A percentile compares a stretch with the other conserved stretches of the same genome.
phyloP scores from a whole-genome alignment of 2,113 vertebrate genomes.

The Heloderma charlesbogerti region DNA sequence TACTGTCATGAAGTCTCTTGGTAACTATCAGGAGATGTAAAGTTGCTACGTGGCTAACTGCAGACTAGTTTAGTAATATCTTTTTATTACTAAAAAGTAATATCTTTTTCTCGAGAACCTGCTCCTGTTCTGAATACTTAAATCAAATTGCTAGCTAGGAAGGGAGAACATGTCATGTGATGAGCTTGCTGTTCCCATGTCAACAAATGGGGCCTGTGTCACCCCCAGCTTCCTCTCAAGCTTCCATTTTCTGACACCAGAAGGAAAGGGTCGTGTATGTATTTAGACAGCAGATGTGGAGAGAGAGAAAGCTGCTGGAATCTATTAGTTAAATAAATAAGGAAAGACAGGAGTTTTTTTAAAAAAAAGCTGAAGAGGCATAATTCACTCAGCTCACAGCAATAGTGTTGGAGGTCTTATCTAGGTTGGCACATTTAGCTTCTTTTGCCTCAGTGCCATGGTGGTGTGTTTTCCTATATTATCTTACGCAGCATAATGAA shows the following conservation, averaged over 20 bases:
- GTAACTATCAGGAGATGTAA: not conserved
- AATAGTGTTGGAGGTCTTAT: conserved; percentile 9
- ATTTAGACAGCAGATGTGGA: conserved; percentile 28
- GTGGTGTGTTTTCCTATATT: not conserved
- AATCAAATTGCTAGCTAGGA: not conserved
- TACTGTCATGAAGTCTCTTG: fast-evolving
- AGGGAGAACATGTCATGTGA: not conserved
- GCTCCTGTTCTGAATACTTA: not conserved
- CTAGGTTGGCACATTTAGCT: conserved; percentile 28
- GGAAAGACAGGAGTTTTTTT: not conserved
- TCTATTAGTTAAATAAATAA: conserved; percentile 27
- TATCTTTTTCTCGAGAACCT: not conserved
- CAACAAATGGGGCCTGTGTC: conserved; percentile 33
- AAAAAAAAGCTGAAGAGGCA: conserved; percentile 30
- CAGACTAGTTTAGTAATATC: not conserved
- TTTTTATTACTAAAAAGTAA: not conserved
- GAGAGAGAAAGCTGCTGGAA: conserved; percentile 22
- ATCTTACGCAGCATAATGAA: not conserved
- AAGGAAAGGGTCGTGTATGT: not conserved
- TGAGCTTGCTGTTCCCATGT: conserved; percentile 46
- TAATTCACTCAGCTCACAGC: conserved; percentile 14
- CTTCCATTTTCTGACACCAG: not conserved
- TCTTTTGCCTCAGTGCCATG: conserved; percentile 13
- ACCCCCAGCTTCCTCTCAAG: conserved; percentile 11
- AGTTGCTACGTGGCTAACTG: not conserved